Conservation (phyloP, 2,797 vertebrate species). For the Aotus griseimembra region DNA sequence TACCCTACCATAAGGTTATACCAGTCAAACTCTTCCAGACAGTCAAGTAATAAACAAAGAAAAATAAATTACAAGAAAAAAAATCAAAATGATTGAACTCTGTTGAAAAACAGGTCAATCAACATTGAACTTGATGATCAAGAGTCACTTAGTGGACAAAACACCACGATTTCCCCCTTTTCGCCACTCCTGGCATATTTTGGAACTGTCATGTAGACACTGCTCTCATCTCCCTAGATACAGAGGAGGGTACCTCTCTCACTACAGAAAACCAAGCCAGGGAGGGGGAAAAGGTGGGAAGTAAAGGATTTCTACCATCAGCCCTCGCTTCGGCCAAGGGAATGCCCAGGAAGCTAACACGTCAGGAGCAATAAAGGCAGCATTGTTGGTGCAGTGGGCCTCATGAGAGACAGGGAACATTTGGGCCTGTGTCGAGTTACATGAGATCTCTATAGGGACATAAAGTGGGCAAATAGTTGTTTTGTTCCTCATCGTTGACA, state of each 20-base stretch:
- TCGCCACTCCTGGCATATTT: not conserved
- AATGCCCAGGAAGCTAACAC: not conserved
- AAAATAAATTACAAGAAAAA: not conserved
- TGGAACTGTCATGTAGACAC: not conserved
- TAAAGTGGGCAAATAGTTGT: not conserved
- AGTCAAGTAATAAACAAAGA: not conserved
- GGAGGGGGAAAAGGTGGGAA: not conserved
- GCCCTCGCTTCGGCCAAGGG: not conserved
- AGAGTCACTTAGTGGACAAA: not conserved
- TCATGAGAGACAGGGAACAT: not conserved
- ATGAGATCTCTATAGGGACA: not conserved
- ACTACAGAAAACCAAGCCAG: not conserved
- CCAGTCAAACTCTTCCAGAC: not conserved
- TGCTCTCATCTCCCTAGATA: not conserved
- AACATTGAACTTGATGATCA: not conserved
- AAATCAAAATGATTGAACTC: not conserved
- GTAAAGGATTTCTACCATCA: not conserved
- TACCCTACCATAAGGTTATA: not conserved
- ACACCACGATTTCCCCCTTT: not conserved
- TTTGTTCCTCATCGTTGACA: not conserved
- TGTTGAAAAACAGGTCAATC: slow-evolving; percentile 42
- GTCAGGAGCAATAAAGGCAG: not conserved
- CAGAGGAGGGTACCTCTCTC: not conserved
- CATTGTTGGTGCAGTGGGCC: no score
- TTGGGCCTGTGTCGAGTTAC: not conserved